phyloP scores from a whole-genome alignment of 2,113 vertebrate genomes.

The Neodontobutis hainanensis region DNA sequence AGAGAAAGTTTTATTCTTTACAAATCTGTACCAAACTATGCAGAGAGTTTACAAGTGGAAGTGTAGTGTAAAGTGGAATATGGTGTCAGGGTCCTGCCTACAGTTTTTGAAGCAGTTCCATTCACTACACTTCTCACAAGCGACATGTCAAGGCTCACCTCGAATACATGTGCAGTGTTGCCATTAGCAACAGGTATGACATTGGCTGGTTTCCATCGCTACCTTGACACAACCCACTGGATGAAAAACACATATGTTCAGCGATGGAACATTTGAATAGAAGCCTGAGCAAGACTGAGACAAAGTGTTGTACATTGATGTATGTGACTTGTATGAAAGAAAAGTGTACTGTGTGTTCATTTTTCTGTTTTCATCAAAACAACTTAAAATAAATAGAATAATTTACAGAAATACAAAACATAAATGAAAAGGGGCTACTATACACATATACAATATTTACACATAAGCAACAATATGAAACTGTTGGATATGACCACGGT shows the following conservation, averaged over 20 bases:
- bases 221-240: background rate
- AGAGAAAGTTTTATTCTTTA: background rate
- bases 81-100: background rate
- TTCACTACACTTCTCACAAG: conserved; percentile 15
- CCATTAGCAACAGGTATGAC: conserved; percentile 44
- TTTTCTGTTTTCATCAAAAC: too few relatives aligned
- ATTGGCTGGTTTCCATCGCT: conserved; percentile 9
- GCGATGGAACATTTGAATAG: background rate
- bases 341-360: too few relatives aligned
- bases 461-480: too few relatives aligned
- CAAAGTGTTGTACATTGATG: too few relatives aligned
- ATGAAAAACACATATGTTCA: conserved; percentile 11
- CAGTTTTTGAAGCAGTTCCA: conserved; percentile 11
- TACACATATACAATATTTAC: too few relatives aligned
- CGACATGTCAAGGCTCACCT: conserved; percentile 32
- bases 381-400: too few relatives aligned
- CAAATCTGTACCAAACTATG: background rate
- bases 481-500: too few relatives aligned
- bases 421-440: too few relatives aligned
- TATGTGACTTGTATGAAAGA: too few relatives aligned
- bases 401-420: too few relatives aligned
- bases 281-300: background rate
- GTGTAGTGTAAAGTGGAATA: background rate
- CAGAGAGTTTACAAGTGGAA: background rate
- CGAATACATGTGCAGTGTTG: conserved; percentile 35